A percentile compares a stretch with the other conserved stretches of the same genome.
Conservation (phyloP, 1,140 invertebrate species). For the Bombyx mori region DNA sequence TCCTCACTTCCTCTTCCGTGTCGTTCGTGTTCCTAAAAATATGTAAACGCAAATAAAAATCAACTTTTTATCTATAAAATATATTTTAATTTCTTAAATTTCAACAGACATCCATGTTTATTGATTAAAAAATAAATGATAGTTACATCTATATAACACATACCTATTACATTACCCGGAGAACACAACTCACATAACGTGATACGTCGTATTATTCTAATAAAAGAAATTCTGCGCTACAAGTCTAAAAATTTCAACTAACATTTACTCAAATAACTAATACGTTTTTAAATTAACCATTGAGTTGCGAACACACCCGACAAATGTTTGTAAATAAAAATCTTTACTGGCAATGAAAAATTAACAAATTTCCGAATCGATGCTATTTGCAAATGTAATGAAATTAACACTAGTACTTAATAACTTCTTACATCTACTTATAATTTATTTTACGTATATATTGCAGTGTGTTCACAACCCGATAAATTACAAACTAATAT, state of each 20-base stretch:
- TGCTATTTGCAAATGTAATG: not conserved
- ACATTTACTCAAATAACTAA: not conserved
- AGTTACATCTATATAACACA: conserved; percentile 29
- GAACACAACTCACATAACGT: conserved; percentile 1
- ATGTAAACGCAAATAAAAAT: not conserved
- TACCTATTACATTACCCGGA: conserved; percentile 18
- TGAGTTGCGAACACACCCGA: conserved; percentile 23
- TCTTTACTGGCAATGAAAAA: too few relatives aligned
- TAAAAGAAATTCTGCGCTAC: conserved; percentile 1
- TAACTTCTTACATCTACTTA: not conserved
- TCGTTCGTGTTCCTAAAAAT: not conserved
- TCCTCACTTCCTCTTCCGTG: conserved; percentile 1
- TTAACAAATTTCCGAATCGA: too few relatives aligned
- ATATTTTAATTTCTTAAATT: conserved; percentile 66
- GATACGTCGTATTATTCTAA: conserved; percentile 4
- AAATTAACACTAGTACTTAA: conserved; percentile 1
- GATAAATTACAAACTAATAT: conserved; percentile 27
- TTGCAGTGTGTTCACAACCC: conserved; percentile 38
- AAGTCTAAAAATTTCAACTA: conserved; percentile 11
- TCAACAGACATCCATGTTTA: conserved; percentile 60
- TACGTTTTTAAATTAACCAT: conserved; percentile 20
- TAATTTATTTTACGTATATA: not conserved
- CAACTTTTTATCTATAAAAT: conserved; percentile 52
- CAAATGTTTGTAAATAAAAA: not conserved
- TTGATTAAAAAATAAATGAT: conserved; percentile 54